These are phyloP conservation scores for Aplidium turbinatum DNA, from an alignment of 23 tunicate species.

Conservation along the genomic window DNA sequence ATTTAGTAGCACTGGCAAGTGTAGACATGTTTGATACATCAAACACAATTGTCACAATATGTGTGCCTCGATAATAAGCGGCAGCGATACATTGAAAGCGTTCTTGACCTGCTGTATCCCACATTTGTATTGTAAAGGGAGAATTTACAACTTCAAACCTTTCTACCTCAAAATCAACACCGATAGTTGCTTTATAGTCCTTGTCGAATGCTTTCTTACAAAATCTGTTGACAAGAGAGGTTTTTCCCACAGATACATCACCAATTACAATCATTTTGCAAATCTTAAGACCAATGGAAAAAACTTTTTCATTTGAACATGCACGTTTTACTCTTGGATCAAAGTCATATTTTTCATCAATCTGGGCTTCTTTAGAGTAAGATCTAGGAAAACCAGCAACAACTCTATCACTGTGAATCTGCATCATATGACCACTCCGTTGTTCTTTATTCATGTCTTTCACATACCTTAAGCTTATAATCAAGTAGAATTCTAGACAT, in stretches of 20 bases:
- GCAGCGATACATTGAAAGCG: constrained; percentile 91
- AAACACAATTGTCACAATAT: constrained; percentile 54
- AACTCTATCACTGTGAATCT: constrained; percentile 64
- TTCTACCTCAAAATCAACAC: constrained; percentile 97
- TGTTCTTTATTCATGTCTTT: no score
- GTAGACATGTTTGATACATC: constrained; percentile 65
- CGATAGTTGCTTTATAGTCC: constrained; percentile 91
- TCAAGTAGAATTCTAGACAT: no score
- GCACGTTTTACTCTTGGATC: constrained; percentile 49
- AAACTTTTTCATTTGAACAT: constrained; percentile 28
- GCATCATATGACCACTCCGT: neutral
- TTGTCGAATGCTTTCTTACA: constrained; percentile 65
- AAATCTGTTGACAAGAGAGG: constrained; percentile 60
- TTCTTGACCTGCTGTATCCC: constrained; percentile 99
- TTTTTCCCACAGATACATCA: constrained; percentile 83
- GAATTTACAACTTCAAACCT: constrained; percentile 80
- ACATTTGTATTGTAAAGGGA: constrained; percentile 95
- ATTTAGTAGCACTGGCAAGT: constrained; percentile 37
- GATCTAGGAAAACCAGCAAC: constrained; percentile 51
- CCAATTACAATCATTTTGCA: constrained; percentile 92
- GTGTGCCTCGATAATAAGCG: constrained; percentile 73
- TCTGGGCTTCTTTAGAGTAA: constrained; percentile 35
- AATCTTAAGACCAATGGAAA: constrained; percentile 50
- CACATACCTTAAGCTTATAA: no score
- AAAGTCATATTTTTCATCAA: constrained; percentile 62